Base-by-base conservation (phyloP, 1,140 invertebrate genomes). In the Panagrolaimus sp. region DNA sequence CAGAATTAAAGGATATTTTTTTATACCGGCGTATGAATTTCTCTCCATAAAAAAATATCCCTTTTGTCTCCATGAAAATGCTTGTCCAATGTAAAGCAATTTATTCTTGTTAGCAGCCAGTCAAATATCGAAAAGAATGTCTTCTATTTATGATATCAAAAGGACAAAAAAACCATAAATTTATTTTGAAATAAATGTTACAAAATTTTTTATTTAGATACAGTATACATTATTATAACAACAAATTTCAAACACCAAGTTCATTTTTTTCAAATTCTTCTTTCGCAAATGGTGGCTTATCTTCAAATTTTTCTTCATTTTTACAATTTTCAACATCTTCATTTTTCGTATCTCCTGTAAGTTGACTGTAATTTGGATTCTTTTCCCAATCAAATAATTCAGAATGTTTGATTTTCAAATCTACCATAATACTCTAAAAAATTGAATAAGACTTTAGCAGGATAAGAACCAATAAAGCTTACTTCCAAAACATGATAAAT, bases 401-500 rank as follows among this genome's bases (percentile, higher is more conserved):
- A 11, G 51, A 57, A 20, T 57, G 51, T 9, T 57, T 20, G n/a
- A 57, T 57, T 20, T 57, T 16, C 20, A 25, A 20, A 1, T 57
- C 51, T 20, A 27, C 14, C 51, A 57, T 57, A 27, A 57, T 57
- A 25, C 27, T 16, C 51, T 57, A 44, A 9, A 51, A n/a, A 13
- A 16, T 16, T n/a, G 2, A 9, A 38, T 42, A 9, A 38, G 2
- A 38, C 51, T 25, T 14, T 57, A 16, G 27, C 27, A 25, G 27
- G 8, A 5, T 38, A 38, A 38, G n/a, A n/a, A n/a, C n/a, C n/a
- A n/a, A n/a, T n/a, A 38, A 38, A 25, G 7, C 64, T 66, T 20
- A 43, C 57, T 8, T 69, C 66, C 76, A 79, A 69, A 8, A 78
- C 63, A 3, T 69, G 47, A 14, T 31, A 79, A 11, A 77, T 16